phyloP scores from a whole-genome alignment of 2,797 vertebrate genomes.

The Fratercula arctica region DNA sequence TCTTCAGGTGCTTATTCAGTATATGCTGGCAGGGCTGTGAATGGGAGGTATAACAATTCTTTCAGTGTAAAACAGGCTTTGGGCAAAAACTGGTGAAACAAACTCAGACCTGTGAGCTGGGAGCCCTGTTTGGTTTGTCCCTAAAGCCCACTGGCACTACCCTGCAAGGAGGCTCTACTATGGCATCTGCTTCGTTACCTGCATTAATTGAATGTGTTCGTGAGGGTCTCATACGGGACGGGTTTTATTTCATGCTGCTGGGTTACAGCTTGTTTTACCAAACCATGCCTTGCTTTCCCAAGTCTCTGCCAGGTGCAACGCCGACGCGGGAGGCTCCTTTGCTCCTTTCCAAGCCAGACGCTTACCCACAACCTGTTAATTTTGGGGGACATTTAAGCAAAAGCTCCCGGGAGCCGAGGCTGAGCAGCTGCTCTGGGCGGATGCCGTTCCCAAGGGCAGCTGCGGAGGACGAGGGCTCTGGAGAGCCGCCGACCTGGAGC shows the following conservation, averaged over 20 bases:
- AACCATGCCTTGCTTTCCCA: constrained; percentile 34
- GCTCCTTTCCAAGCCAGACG: constrained; percentile 48
- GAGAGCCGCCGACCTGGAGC: constrained; percentile 37
- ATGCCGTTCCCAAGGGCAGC: neutral
- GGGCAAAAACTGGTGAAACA: neutral
- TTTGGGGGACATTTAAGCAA: constrained; percentile 45
- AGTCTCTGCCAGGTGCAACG: constrained; percentile 70
- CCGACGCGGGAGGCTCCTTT: constrained; percentile 49
- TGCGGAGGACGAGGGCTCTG: neutral
- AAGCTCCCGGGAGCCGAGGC: neutral
- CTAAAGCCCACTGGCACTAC: neutral
- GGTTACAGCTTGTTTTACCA: neutral
- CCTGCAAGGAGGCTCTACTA: neutral
- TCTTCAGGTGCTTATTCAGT: neutral
- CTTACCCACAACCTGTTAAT: neutral
- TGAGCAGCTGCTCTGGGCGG: constrained; percentile 18
- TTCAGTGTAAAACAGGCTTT: neutral
- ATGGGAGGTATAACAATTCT: neutral
- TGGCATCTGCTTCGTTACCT: fast-evolving
- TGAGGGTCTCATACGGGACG: neutral
- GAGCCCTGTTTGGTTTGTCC: neutral
- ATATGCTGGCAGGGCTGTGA: neutral
- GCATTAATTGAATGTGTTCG: fast-evolving
- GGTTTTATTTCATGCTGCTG: neutral
- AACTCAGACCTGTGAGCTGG: fast-evolving